Percentiles rank a stretch among this genome's conserved stretches.
Evolutionary conservation across 2,113 vertebrate genomes (phyloP).

Genomic region (Lepisosteus osseus): DNA sequence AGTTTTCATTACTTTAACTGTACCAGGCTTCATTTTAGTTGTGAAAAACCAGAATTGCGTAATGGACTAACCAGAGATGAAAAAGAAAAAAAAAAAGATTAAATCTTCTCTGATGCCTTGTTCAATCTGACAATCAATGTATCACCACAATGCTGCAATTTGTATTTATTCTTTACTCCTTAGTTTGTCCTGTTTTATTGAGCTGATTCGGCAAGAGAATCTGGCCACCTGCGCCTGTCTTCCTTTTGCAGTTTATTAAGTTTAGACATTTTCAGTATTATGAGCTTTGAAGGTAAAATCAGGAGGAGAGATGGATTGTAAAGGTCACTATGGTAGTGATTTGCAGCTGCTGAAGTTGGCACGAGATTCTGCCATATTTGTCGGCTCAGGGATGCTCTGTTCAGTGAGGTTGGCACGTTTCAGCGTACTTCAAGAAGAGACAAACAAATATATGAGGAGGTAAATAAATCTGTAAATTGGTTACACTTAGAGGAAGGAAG

Average conservation of each 20-base stretch:
- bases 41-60: too few species aligned
- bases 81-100: not conserved
- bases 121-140: not conserved
- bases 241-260: not conserved
- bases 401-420: conserved; percentile 44
- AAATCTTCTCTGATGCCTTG: not conserved
- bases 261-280: not conserved
- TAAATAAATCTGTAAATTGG: not conserved
- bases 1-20: too few species aligned
- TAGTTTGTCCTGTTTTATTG: not conserved
- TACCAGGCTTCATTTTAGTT: too few species aligned
- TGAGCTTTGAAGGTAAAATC: conserved; percentile 34
- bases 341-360: conserved; percentile 47
- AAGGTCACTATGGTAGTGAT: conserved; percentile 51
- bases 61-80: too few species aligned
- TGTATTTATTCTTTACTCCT: conserved; percentile 1
- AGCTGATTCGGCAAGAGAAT: conserved; percentile 1
- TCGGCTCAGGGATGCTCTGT: conserved; percentile 36
- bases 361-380: conserved; percentile 32
- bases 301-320: conserved; percentile 57
- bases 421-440: conserved; percentile 32
- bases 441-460: not conserved
- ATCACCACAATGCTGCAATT: not conserved
- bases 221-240: not conserved
- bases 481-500: not conserved